Evolutionary conservation across 1,140 invertebrate species (phyloP).

Genomic region (Arctopsyche grandis): DNA sequence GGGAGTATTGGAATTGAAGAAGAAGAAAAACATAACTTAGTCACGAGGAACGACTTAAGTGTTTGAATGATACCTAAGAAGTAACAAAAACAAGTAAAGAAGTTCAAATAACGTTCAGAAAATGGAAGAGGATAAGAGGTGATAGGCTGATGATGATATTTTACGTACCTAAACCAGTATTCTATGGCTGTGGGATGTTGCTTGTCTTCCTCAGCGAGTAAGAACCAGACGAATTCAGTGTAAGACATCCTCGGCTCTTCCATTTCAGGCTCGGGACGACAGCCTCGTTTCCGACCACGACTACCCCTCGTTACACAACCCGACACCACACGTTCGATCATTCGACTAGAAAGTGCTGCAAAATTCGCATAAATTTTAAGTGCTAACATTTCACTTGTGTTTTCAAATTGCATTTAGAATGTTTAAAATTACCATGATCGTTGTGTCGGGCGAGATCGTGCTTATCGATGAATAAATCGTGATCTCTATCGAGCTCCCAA

Average conservation of each 20-base stretch:
- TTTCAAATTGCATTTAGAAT: slow-evolving; percentile 25
- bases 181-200: slow-evolving; percentile 93
- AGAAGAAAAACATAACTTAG: too few relatives aligned
- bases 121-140: too few relatives aligned
- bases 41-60: too few relatives aligned
- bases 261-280: slow-evolving; percentile 62
- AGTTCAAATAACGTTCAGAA: too few relatives aligned
- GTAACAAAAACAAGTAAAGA: too few relatives aligned
- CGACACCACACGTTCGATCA: slow-evolving; percentile 98
- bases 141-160: too few relatives aligned
- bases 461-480: slow-evolving; percentile 96
- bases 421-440: slow-evolving; percentile 82
- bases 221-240: slow-evolving; percentile 99
- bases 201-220: slow-evolving; percentile 99
- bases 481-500: slow-evolving; percentile 99
- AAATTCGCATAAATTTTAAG: slow-evolving; percentile 55
- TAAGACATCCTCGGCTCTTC: slow-evolving; percentile 86
- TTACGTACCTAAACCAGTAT: slow-evolving; percentile 84
- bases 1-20: too few relatives aligned
- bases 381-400: slow-evolving; percentile 23
- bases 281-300: slow-evolving; percentile 65
- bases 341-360: slow-evolving; percentile 89
- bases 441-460: slow-evolving; percentile 95
- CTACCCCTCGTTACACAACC: slow-evolving; percentile 91
- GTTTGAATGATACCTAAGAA: too few relatives aligned